Percentiles rank a stretch among this genome's conserved stretches.
These are phyloP conservation scores for Rotaria socialis DNA, from an alignment of 2,888 invertebrate species.

Conservation along the genomic window DNA sequence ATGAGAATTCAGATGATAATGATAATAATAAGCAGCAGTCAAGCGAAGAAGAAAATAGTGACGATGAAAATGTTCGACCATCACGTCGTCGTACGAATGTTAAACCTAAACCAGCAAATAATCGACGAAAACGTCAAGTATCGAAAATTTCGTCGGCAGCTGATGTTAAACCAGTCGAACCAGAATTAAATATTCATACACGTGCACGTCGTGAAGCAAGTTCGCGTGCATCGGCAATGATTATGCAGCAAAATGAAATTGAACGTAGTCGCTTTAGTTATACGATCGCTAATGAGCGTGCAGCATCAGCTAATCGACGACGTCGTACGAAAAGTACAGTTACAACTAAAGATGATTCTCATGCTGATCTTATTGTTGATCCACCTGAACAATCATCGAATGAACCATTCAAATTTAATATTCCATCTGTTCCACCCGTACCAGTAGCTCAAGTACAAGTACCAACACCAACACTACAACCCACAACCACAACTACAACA, in stretches of 20 bases:
- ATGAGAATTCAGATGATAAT: background rate
- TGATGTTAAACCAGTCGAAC: background rate
- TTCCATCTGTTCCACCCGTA: background rate
- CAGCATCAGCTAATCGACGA: background rate
- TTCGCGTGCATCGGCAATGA: conserved; percentile 44
- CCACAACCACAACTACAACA: background rate
- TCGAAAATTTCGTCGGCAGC: background rate
- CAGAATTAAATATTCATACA: conserved; percentile 18
- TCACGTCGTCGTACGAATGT: background rate
- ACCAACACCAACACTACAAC: background rate
- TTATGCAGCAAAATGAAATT: conserved; percentile 46
- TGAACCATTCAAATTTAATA: conserved; percentile 4
- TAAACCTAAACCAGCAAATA: background rate
- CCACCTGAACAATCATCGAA: background rate
- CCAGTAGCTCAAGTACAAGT: too few species aligned
- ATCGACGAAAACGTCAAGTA: background rate
- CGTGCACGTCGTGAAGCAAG: conserved; percentile 41
- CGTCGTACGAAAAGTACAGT: conserved; percentile 17
- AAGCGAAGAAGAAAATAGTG: background rate
- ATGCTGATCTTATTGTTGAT: background rate
- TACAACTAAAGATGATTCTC: background rate
- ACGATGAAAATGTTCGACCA: background rate
- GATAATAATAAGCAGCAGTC: background rate
- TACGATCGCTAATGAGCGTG: background rate
- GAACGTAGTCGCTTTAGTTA: conserved; percentile 44